These are phyloP conservation scores for Limnothrissa miodon DNA, from an alignment of 2,113 vertebrate genomes.

Conservation along the genomic window DNA sequence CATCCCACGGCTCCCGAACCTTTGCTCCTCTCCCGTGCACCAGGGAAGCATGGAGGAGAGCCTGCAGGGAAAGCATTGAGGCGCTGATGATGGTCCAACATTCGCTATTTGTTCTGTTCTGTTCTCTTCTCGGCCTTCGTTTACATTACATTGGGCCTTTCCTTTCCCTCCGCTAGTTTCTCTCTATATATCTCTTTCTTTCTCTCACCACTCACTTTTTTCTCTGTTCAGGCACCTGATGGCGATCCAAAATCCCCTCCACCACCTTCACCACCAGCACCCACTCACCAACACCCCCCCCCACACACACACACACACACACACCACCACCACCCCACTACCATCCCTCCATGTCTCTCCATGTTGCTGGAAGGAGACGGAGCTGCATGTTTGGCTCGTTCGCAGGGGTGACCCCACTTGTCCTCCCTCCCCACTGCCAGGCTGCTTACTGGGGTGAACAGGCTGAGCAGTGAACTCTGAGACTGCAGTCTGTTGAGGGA, in stretches of 20 bases:
- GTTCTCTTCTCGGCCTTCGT: not conserved
- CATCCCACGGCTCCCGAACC: not conserved
- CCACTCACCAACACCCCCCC: not conserved
- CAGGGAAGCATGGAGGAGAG: not conserved
- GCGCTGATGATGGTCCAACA: not conserved
- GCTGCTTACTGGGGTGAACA: conserved; percentile 27
- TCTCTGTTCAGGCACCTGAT: not conserved
- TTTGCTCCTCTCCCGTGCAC: not conserved
- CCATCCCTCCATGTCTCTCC: not conserved
- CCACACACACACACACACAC: not conserved
- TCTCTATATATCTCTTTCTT: not conserved
- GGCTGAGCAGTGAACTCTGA: not conserved
- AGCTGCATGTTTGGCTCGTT: not conserved
- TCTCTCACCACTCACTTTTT: not conserved
- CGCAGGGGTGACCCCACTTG: not conserved
- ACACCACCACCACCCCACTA: not conserved
- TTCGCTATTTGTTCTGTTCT: not conserved
- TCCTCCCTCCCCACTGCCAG: not conserved
- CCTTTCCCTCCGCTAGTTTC: not conserved
- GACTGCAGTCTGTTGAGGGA: not conserved
- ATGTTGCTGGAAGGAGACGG: not conserved
- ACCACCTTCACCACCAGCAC: not conserved
- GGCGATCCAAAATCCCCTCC: not conserved
- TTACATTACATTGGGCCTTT: not conserved
- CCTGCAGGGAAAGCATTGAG: not conserved